Evolutionary conservation across 2,113 vertebrate species (phyloP).

Genomic region (Vombatus ursinus): DNA sequence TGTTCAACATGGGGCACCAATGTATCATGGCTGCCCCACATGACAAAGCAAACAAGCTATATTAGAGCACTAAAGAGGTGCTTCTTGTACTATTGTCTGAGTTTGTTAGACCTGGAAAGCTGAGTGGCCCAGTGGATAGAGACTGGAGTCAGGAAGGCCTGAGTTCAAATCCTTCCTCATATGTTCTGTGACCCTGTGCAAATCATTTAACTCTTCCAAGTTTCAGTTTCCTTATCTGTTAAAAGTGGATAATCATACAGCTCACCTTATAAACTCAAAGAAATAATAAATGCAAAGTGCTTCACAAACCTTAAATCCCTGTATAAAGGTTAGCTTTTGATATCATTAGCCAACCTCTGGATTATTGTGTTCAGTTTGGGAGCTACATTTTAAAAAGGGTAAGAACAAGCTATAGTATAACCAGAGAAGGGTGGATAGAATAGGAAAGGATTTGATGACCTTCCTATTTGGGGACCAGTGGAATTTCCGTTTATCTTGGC

Average conservation of each 20-base stretch:
- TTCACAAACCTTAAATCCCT: not conserved
- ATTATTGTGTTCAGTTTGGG: not conserved
- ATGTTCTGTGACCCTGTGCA: not conserved
- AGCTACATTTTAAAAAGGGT: not conserved
- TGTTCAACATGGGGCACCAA: not conserved
- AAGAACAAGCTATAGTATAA: not conserved
- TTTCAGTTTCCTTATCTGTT: not conserved
- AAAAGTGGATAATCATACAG: too few relatives aligned
- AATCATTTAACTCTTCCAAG: not conserved
- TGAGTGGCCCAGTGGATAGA: not conserved
- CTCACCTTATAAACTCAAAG: not conserved
- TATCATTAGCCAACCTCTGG: not conserved
- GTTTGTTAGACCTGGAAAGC: not conserved
- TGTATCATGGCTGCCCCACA: not conserved
- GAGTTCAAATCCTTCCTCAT: not conserved
- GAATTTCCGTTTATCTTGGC: not conserved
- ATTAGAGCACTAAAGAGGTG: not conserved
- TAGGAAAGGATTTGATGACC: not conserved
- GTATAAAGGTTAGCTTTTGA: not conserved
- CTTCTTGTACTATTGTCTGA: not conserved
- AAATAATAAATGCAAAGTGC: not conserved
- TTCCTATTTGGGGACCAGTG: not conserved
- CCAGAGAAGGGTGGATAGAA: too few relatives aligned
- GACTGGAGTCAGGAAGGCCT: not conserved
- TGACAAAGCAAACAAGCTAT: not conserved